A percentile compares a stretch with the other conserved stretches of the same genome.
phyloP scores from a whole-genome alignment of 2,888 invertebrate species.

The Metalampra italica region DNA sequence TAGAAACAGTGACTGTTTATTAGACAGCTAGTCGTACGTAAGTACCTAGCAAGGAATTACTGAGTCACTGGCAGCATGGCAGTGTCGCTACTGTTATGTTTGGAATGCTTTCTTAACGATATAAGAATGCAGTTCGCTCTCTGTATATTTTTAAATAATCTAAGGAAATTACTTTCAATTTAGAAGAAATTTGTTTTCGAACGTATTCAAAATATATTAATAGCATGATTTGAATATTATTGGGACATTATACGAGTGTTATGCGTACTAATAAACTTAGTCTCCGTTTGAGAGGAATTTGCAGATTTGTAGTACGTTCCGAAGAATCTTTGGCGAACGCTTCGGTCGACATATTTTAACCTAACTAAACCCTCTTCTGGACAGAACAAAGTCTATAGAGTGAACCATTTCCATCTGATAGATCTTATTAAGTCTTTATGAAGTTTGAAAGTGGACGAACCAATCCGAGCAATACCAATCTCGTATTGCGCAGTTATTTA shows the following conservation, averaged over 20 bases:
- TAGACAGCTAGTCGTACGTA: slow-evolving; percentile 16
- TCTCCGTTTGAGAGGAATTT: neutral
- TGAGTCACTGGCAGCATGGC: slow-evolving; percentile 17
- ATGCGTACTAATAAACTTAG: slow-evolving; percentile 19
- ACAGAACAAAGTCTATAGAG: neutral
- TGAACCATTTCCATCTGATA: too few relatives aligned
- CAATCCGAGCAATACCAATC: too few relatives aligned
- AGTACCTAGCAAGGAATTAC: slow-evolving; percentile 11
- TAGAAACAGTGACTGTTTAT: slow-evolving; percentile 11
- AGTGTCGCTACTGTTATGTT: neutral
- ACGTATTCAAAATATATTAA: slow-evolving; percentile 6
- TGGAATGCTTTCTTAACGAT: slow-evolving; percentile 3
- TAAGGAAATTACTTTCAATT: neutral
- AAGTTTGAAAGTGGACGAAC: too few relatives aligned
- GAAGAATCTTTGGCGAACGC: neutral
- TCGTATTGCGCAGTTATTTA: too few relatives aligned
- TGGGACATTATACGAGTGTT: slow-evolving; percentile 6
- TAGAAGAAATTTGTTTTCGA: neutral
- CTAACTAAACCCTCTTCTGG: neutral
- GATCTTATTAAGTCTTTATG: too few relatives aligned
- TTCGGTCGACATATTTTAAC: neutral
- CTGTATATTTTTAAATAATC: neutral
- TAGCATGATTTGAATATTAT: neutral
- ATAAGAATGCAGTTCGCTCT: slow-evolving; percentile 4
- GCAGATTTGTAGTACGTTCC: neutral